Percentiles rank a stretch among this genome's conserved stretches.
Evolutionary conservation across 2,113 vertebrate genomes (phyloP).

Genomic region (Pterocles gutturalis): DNA sequence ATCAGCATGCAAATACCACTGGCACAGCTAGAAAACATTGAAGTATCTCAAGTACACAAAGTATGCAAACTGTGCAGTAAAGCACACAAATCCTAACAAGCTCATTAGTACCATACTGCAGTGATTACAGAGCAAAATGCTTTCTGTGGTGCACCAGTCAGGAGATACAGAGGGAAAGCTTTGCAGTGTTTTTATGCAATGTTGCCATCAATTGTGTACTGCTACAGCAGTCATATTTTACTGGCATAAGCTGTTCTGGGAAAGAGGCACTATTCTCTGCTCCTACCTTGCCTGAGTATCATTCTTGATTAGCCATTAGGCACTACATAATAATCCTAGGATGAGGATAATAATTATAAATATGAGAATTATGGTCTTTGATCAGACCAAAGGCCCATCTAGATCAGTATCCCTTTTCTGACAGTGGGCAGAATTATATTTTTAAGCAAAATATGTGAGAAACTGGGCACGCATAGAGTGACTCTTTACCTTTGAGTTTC

Average conservation of each 20-base stretch:
- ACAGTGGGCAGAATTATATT: background rate
- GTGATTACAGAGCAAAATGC: conserved; percentile 45
- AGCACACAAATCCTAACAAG: conserved; percentile 64
- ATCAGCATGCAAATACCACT: conserved; percentile 40
- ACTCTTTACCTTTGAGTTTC: background rate
- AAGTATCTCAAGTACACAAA: conserved; percentile 32
- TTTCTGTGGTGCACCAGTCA: conserved; percentile 10
- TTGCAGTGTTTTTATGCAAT: background rate
- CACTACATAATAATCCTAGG: background rate
- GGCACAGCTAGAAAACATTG: conserved; percentile 28
- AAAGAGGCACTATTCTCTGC: background rate
- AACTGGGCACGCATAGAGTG: background rate
- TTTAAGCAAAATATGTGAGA: background rate
- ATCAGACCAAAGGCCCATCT: background rate
- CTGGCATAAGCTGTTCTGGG: background rate
- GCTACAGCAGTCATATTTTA: background rate
- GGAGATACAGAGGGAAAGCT: background rate
- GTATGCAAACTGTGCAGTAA: conserved; percentile 45
- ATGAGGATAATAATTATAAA: background rate
- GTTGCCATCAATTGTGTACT: background rate
- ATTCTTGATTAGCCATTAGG: background rate
- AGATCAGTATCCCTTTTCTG: background rate
- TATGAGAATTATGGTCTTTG: background rate
- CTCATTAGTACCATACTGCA: conserved; percentile 50
- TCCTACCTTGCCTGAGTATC: background rate